Conservation (phyloP, 2,888 invertebrate genomes). For the Sminthurides aquaticus region DNA sequence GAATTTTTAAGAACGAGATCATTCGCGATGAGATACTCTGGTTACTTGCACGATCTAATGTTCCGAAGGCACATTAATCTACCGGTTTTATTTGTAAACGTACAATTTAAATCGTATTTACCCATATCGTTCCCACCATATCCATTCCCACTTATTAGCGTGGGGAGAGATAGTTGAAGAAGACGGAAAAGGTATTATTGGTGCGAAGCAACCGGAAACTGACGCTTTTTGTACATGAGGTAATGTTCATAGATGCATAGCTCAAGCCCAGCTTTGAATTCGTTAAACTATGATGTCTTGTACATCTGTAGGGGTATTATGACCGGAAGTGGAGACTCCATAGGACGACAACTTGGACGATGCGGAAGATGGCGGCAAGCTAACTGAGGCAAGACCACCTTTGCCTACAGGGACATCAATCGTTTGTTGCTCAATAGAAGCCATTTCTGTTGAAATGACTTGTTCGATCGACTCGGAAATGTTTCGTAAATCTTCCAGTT, state of each 20-base stretch:
- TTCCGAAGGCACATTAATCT: no score
- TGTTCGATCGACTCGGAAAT: constrained; percentile 40
- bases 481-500: constrained; percentile 36
- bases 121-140: no score
- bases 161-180: no score
- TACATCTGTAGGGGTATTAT: constrained; percentile 35
- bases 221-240: not conserved
- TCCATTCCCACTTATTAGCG: no score
- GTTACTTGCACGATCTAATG: no score
- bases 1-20: no score
- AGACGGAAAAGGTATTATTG: not conserved
- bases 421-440: constrained; percentile 39
- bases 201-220: not conserved
- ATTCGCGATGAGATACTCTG: no score
- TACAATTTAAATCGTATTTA: no score
- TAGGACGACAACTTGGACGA: constrained; percentile 29
- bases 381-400: constrained; percentile 1
- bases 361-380: constrained; percentile 12
- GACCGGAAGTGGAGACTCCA: constrained; percentile 22
- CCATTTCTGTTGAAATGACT: constrained; percentile 41
- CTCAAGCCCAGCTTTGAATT: not conserved
- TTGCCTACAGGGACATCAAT: constrained; percentile 31
- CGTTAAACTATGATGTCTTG: constrained; percentile 32
- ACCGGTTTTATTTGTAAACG: no score
- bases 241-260: not conserved